Conservation (phyloP, 92 coral and sea anemone genomes). For the Galaxea fascicularis region DNA sequence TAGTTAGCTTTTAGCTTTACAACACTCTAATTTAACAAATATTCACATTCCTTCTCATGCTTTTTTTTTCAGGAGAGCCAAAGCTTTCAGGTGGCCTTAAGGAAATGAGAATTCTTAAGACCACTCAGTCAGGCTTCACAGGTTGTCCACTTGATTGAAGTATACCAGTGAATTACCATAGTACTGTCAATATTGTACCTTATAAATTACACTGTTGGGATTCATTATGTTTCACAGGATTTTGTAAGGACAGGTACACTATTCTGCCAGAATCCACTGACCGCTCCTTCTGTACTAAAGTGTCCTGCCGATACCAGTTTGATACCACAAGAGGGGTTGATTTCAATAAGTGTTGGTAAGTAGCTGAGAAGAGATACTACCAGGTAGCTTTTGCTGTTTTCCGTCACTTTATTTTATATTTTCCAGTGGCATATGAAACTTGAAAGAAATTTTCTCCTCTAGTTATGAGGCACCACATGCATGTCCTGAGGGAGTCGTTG, state of each 20-base stretch:
- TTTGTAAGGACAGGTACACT: slow-evolving; percentile 79
- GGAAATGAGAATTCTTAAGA: slow-evolving; percentile 75
- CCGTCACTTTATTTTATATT: no score
- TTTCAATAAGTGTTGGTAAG: slow-evolving; percentile 75
- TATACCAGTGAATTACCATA: neutral
- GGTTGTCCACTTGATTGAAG: slow-evolving; percentile 27
- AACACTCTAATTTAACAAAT: no score
- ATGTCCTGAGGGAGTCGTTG: no score
- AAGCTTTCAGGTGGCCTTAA: slow-evolving; percentile 81
- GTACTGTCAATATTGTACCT: neutral
- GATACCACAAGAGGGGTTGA: slow-evolving; percentile 68
- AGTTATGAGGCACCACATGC: no score
- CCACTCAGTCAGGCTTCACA: slow-evolving; percentile 86
- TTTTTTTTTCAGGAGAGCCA: slow-evolving; percentile 59
- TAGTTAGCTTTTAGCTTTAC: no score
- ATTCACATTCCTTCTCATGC: no score
- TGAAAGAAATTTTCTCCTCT: no score
- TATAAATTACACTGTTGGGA: neutral
- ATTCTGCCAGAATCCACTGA: slow-evolving; percentile 76
- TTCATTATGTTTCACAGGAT: slow-evolving; percentile 48
- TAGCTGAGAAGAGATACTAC: neutral
- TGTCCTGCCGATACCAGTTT: slow-evolving; percentile 75
- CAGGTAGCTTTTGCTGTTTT: no score
- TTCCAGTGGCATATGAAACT: no score
- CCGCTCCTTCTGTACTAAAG: slow-evolving; percentile 80